phyloP scores from a whole-genome alignment of 2,888 invertebrate species.

The Achlya flavicornis region DNA sequence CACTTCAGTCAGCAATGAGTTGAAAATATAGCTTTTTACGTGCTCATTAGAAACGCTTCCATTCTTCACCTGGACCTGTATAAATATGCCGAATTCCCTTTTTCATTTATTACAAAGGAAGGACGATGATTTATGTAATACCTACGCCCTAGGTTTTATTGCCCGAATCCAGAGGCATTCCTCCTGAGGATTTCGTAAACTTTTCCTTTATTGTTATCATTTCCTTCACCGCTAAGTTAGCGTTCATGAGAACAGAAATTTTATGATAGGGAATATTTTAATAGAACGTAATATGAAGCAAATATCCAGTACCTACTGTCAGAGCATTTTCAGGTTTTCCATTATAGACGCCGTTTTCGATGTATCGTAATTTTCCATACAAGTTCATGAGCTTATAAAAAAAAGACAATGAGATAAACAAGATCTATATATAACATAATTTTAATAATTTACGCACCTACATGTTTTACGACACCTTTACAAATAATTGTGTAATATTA shows the following conservation, averaged over 20 bases:
- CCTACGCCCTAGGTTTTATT: constrained; percentile 72
- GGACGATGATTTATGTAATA: constrained; percentile 78
- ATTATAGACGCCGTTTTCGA: not conserved
- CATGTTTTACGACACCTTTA: too few relatives aligned
- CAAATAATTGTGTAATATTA: too few relatives aligned
- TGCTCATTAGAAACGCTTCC: constrained; percentile 11
- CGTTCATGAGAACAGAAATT: constrained; percentile 23
- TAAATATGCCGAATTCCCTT: constrained; percentile 62
- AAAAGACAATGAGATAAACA: too few relatives aligned
- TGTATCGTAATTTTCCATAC: too few relatives aligned
- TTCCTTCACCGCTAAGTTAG: constrained; percentile 41
- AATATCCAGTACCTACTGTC: too few relatives aligned
- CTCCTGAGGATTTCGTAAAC: constrained; percentile 55
- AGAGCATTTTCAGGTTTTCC: not conserved
- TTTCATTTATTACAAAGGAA: constrained; percentile 71
- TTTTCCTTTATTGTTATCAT: constrained; percentile 62
- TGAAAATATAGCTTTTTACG: too few relatives aligned
- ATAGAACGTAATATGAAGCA: too few relatives aligned
- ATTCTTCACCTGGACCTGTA: constrained; percentile 19
- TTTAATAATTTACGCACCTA: too few relatives aligned
- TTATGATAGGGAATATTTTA: constrained; percentile 7
- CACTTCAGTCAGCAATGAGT: too few relatives aligned
- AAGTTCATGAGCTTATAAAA: too few relatives aligned
- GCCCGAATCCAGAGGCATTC: constrained; percentile 55
- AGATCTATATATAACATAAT: too few relatives aligned